Conservation (phyloP, 2,888 invertebrate genomes). For the Endotricha flammealis region DNA sequence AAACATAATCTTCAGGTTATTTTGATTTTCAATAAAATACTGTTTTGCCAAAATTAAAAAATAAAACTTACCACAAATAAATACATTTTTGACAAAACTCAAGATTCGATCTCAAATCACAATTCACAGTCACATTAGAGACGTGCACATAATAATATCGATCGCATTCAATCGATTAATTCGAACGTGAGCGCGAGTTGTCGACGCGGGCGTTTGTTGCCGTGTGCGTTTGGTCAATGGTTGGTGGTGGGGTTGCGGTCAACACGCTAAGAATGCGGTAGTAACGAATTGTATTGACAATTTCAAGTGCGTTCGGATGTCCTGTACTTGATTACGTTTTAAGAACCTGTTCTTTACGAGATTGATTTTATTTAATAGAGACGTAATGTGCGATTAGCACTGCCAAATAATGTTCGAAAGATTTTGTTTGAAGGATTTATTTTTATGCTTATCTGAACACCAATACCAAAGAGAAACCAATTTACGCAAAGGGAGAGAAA, state of each 20-base stretch:
- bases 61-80: slow-evolving; percentile 22
- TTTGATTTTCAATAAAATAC: too few species aligned
- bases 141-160: slow-evolving; percentile 17
- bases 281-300: neutral
- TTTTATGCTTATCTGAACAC: too few species aligned
- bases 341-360: neutral
- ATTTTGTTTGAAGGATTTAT: too few species aligned
- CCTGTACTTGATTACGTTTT: neutral
- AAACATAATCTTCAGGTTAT: too few species aligned
- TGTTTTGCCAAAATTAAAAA: too few species aligned
- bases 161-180: slow-evolving; percentile 18
- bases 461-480: too few species aligned
- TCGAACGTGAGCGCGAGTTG: slow-evolving; percentile 30
- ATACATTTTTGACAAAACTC: slow-evolving; percentile 19
- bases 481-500: too few species aligned
- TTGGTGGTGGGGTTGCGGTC: neutral
- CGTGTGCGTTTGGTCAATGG: slow-evolving; percentile 27
- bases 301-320: neutral
- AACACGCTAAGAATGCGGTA: neutral
- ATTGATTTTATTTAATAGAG: neutral
- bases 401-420: too few species aligned
- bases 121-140: slow-evolving; percentile 18
- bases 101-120: slow-evolving; percentile 11
- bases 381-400: too few species aligned
- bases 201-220: slow-evolving; percentile 29